Percentiles rank a stretch among this genome's conserved stretches.
Evolutionary conservation across 2,888 invertebrate genomes (phyloP).

Genomic region (Philopedon plagiatum): DNA sequence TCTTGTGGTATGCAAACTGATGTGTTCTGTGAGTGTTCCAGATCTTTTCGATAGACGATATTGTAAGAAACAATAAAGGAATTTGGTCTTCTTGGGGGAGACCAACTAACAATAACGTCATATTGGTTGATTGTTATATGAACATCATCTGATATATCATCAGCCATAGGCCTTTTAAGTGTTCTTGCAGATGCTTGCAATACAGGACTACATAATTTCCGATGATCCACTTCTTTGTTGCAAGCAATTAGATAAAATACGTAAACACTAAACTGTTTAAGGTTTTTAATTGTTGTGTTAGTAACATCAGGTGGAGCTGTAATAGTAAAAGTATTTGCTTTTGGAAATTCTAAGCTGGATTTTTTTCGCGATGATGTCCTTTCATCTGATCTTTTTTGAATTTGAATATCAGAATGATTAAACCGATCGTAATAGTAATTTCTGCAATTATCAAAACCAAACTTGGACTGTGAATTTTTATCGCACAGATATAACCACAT

Average conservation of each 20-base stretch:
- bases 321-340: slow-evolving; percentile 5
- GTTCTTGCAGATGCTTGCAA: slow-evolving; percentile 71
- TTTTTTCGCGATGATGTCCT: slow-evolving; percentile 16
- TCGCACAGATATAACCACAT: slow-evolving; percentile 51
- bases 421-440: slow-evolving; percentile 45
- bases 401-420: slow-evolving; percentile 11
- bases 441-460: slow-evolving; percentile 51
- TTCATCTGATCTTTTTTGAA: slow-evolving; percentile 13
- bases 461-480: slow-evolving; percentile 50
- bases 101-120: slow-evolving; percentile 70
- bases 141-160: slow-evolving; percentile 64
- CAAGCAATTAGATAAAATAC: slow-evolving; percentile 75
- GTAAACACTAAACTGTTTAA: slow-evolving; percentile 75
- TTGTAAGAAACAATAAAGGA: slow-evolving; percentile 76
- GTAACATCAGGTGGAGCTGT: slow-evolving; percentile 48
- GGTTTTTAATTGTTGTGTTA: slow-evolving; percentile 59
- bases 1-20: slow-evolving; percentile 70
- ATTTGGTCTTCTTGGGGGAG: slow-evolving; percentile 76
- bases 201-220: slow-evolving; percentile 69
- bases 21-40: slow-evolving; percentile 63
- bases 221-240: slow-evolving; percentile 70
- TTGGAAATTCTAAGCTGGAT: neutral
- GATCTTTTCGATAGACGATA: slow-evolving; percentile 71
- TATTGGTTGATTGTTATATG: slow-evolving; percentile 56
- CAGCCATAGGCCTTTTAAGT: slow-evolving; percentile 64